phyloP scores from a whole-genome alignment of 2,888 invertebrate genomes.

The Prosopocoilus inquinatus region DNA sequence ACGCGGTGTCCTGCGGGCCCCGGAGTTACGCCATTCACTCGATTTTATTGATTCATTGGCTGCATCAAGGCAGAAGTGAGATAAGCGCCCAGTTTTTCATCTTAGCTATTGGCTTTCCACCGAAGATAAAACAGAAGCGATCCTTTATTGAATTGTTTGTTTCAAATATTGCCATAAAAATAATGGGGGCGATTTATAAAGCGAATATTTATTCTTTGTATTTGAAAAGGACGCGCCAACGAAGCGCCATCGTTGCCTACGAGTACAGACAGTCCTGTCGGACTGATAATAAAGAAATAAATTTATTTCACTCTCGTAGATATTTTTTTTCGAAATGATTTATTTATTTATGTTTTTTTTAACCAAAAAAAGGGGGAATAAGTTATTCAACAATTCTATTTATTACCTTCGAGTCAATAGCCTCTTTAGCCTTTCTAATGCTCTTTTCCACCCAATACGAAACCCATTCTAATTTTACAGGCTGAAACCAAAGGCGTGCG shows the following conservation, averaged over 20 bases:
- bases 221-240: neutral
- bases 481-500: too few species aligned
- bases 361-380: too few species aligned
- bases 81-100: slow-evolving; percentile 25
- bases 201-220: slow-evolving; percentile 3
- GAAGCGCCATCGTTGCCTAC: too few species aligned
- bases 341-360: neutral
- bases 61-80: slow-evolving; percentile 26
- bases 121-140: slow-evolving; percentile 11
- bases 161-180: slow-evolving; percentile 11
- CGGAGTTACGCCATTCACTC: slow-evolving; percentile 13
- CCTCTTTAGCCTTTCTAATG: too few species aligned
- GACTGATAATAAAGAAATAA: neutral
- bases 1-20: too few species aligned
- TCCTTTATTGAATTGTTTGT: slow-evolving; percentile 20
- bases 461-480: too few species aligned
- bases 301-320: neutral
- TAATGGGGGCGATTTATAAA: slow-evolving; percentile 8
- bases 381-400: too few species aligned
- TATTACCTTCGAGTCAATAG: too few species aligned
- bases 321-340: neutral
- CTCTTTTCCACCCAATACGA: too few species aligned
- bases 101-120: neutral
- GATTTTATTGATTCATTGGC: slow-evolving; percentile 22
- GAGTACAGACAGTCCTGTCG: too few species aligned